Evolutionary conservation across 2,888 invertebrate genomes (phyloP), one percentile per base, ranked within the genome.

Genomic region (Ellobium chinense): DNA sequence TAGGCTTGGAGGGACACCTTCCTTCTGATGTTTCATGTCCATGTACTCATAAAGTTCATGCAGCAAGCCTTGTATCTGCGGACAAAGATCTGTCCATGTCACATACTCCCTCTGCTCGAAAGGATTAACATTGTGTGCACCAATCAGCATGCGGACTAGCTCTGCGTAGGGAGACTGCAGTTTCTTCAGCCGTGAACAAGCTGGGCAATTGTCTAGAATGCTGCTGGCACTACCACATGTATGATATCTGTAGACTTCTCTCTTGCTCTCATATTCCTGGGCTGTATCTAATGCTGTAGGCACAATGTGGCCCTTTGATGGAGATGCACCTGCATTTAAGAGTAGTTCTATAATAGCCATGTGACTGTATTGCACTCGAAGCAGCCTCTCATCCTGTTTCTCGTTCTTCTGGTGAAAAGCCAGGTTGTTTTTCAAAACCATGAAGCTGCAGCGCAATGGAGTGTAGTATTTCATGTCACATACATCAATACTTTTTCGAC

Each of bases 321-420:
- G 27, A 5, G 31, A 27, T 12, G 86, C 85, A 27, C 85, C 85
- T 58, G 84, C 82, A 21, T 82, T 54, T 9, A 86, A 70, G 74
- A 88, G 79, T n/a, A 84, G 66, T 80, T 86, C 86, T 39, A 85
- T 82, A 58, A 86, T 85, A 4, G 84, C 84, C 4, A 87, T 79
- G 31, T 85, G 83, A 39, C 83, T 85, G 54, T 87, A 82, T 68
- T 87, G 85, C 46, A 85, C 82, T 12, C 75, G 74, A 4, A 82
- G 66, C 39, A 86, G 73, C 21, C 76, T 81, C 21, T 78, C 76
- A 27, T 79, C 75, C 37, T 29, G 63, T 54, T 78, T 66, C 14
- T 62, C 39, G 24, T 60, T 75, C 3, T n/a, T 27, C n/a, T 24
- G 58, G 37, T 39, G 37, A 21, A 39, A 78, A 34, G 12, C 63